These are phyloP conservation scores for Siniperca knerii DNA, from an alignment of 2,113 vertebrate genomes.

Conservation along the genomic window DNA sequence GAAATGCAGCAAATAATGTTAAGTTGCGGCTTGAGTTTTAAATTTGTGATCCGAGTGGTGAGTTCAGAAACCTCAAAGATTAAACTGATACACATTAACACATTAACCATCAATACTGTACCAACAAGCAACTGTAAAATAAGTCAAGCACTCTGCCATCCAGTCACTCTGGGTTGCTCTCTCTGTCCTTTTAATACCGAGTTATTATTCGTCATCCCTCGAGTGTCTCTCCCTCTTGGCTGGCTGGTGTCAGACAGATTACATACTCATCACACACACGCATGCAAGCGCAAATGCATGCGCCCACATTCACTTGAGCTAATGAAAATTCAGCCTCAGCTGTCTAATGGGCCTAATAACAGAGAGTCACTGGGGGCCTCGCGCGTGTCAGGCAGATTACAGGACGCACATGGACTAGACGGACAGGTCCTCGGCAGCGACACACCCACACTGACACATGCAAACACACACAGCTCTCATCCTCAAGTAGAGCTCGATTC, in stretches of 20 bases:
- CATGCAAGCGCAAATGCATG: constrained; percentile 30
- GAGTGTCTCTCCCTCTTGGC: constrained; percentile 68
- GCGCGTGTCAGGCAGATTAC: constrained; percentile 83
- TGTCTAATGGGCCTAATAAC: constrained; percentile 83
- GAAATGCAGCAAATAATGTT: constrained; percentile 52
- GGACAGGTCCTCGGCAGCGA: constrained; percentile 74
- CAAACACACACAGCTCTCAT: constrained; percentile 41
- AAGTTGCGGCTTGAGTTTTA: constrained; percentile 18
- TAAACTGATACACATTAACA: not conserved
- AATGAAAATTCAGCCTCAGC: constrained; percentile 82
- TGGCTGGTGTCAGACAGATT: constrained; percentile 81
- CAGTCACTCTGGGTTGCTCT: constrained; percentile 45
- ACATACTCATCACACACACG: constrained; percentile 75
- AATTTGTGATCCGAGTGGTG: constrained; percentile 18
- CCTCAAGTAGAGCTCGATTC: not conserved
- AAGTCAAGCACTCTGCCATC: constrained; percentile 11
- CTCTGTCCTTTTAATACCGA: constrained; percentile 37
- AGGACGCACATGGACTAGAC: constrained; percentile 67
- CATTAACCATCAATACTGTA: constrained; percentile 24
- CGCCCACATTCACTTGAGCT: constrained; percentile 69
- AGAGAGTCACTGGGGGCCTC: constrained; percentile 78
- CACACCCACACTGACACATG: constrained; percentile 63
- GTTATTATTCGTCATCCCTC: constrained; percentile 62
- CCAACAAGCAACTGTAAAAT: constrained; percentile 34
- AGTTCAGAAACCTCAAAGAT: constrained; percentile 7